Evolutionary conservation across 92 coral and sea anemone species (phyloP).

Genomic region (Porites lobata): DNA sequence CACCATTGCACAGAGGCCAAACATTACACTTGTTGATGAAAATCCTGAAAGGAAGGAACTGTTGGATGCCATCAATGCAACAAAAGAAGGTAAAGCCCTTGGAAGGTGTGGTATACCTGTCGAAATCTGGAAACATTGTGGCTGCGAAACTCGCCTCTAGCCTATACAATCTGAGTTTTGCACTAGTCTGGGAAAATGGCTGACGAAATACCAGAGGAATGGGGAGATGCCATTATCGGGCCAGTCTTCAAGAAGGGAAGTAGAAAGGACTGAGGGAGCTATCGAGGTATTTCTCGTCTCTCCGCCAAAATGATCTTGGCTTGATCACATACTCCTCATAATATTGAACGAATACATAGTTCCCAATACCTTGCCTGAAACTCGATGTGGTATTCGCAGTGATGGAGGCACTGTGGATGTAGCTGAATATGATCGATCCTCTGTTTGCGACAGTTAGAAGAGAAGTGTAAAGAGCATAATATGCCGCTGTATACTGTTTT

Average conservation of each 20-base stretch:
- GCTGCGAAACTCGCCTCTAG: too few species aligned
- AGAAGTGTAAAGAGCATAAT: constrained; percentile 29
- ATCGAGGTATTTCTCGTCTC: constrained; percentile 22
- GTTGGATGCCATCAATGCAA: too few species aligned
- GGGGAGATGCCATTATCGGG: constrained; percentile 39
- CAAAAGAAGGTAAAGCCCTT: too few species aligned
- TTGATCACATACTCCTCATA: neutral
- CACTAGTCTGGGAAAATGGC: neutral
- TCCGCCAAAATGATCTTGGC: neutral
- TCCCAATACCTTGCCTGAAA: constrained; percentile 15
- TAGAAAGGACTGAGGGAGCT: constrained; percentile 31
- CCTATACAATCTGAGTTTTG: too few species aligned
- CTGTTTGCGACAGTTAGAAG: constrained; percentile 26
- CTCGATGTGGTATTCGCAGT: constrained; percentile 35
- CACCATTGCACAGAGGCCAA: neutral
- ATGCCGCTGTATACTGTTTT: constrained; percentile 21
- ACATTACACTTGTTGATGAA: neutral
- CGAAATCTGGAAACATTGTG: neutral
- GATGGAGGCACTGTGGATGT: constrained; percentile 11
- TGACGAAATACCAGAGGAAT: constrained; percentile 35
- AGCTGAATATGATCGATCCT: constrained; percentile 6
- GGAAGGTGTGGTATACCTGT: too few species aligned
- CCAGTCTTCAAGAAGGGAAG: constrained; percentile 51
- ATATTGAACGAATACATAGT: neutral
- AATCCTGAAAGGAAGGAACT: neutral